These are phyloP conservation scores for Drosophila antonietae DNA, from an alignment of 2,888 invertebrate genomes.

Conservation along the genomic window DNA sequence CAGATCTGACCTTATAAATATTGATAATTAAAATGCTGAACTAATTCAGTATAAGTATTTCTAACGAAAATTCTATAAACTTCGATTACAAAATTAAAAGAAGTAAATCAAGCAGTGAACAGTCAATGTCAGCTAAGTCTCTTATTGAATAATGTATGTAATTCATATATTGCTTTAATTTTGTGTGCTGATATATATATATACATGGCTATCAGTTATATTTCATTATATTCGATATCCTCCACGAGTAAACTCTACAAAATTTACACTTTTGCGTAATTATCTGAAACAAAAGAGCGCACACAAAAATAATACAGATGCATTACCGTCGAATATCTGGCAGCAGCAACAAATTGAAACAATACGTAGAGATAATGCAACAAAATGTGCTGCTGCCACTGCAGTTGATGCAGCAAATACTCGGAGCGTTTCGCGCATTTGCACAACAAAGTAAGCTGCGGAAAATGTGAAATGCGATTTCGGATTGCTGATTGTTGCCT, in stretches of 20 bases:
- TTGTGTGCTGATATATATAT: neutral
- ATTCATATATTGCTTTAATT: neutral
- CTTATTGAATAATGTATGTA: neutral
- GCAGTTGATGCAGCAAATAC: constrained; percentile 36
- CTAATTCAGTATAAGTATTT: no score
- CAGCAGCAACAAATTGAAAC: constrained; percentile 34
- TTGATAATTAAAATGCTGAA: neutral
- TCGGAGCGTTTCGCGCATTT: constrained; percentile 42
- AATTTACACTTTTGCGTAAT: neutral
- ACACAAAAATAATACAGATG: neutral
- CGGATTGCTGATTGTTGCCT: constrained; percentile 37
- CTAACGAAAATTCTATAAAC: neutral
- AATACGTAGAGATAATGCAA: constrained; percentile 48
- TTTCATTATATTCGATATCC: neutral
- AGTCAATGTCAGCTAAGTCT: no score
- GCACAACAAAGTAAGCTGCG: constrained; percentile 49
- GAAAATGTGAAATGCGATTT: constrained; percentile 42
- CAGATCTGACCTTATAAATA: neutral
- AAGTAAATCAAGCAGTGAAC: neutral
- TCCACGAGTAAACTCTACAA: neutral
- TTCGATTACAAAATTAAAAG: neutral
- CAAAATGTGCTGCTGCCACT: constrained; percentile 29
- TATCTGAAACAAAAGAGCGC: constrained; percentile 3
- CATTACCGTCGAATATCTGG: constrained; percentile 8
- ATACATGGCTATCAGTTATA: neutral